A percentile compares a stretch with the other conserved stretches of the same genome.
These are phyloP conservation scores for Patella depressa DNA, from an alignment of 2,888 invertebrate species.

Conservation along the genomic window DNA sequence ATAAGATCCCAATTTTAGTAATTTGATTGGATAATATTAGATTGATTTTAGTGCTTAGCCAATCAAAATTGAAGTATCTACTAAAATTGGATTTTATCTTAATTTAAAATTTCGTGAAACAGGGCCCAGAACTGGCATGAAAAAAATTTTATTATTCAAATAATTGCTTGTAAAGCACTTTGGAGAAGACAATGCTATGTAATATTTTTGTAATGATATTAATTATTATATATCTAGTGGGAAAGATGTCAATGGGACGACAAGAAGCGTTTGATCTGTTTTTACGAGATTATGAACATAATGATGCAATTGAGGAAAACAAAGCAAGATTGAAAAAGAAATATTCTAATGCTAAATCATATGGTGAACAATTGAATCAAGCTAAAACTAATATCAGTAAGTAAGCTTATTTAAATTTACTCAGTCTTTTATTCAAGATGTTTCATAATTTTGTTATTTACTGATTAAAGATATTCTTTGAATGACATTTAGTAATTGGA, in stretches of 20 bases:
- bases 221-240: constrained; percentile 55
- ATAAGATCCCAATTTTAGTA: too few relatives aligned
- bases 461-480: not conserved
- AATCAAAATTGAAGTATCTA: too few relatives aligned
- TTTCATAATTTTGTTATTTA: not conserved
- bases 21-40: too few relatives aligned
- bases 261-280: constrained; percentile 71
- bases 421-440: too few relatives aligned
- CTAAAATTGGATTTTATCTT: too few relatives aligned
- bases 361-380: constrained; percentile 68
- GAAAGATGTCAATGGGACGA: constrained; percentile 69
- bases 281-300: constrained; percentile 65
- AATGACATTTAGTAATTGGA: too few relatives aligned
- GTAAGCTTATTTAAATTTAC: constrained; percentile 26
- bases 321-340: constrained; percentile 65
- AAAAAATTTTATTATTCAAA: too few relatives aligned
- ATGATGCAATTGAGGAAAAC: constrained; percentile 65
- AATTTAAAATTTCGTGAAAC: too few relatives aligned
- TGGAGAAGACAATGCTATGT: too few relatives aligned
- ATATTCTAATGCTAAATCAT: constrained; percentile 67
- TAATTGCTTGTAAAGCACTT: not conserved
- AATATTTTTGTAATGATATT: not conserved
- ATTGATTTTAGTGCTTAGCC: too few relatives aligned
- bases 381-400: constrained; percentile 66
- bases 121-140: too few relatives aligned